Conservation (phyloP, 2,888 invertebrate genomes). For the Miltochrista miniata region DNA sequence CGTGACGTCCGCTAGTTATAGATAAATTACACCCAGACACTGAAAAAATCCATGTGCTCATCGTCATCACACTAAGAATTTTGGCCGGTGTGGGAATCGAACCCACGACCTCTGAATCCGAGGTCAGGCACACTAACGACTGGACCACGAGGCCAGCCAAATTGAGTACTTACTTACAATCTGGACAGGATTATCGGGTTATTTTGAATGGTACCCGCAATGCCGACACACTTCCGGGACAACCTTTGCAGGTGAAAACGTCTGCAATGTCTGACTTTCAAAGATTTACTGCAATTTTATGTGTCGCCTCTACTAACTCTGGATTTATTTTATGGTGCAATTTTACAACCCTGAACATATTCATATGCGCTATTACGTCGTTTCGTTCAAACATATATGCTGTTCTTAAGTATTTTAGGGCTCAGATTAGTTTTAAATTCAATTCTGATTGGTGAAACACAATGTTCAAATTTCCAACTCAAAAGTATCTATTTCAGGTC, state of each 20-base stretch:
- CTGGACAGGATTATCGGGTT: slow-evolving; percentile 64
- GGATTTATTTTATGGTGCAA: slow-evolving; percentile 77
- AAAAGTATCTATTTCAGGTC: no score
- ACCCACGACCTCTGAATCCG: no score
- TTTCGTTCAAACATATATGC: slow-evolving; percentile 48
- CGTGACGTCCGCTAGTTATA: no score
- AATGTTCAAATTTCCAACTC: no score
- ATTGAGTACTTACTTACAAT: slow-evolving; percentile 48
- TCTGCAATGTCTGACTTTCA: slow-evolving; percentile 78
- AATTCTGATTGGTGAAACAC: no score
- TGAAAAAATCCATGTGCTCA: no score
- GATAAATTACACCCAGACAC: no score
- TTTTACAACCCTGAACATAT: slow-evolving; percentile 75
- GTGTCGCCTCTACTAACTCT: slow-evolving; percentile 73
- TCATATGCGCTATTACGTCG: slow-evolving; percentile 59
- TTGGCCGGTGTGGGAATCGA: no score
- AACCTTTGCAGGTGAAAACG: slow-evolving; percentile 77
- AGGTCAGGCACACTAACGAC: no score
- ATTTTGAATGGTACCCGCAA: slow-evolving; percentile 63
- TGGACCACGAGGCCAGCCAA: slow-evolving; percentile 15
- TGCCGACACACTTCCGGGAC: slow-evolving; percentile 62
- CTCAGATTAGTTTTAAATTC: no score
- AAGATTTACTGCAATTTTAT: slow-evolving; percentile 83
- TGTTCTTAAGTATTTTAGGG: slow-evolving; percentile 25
- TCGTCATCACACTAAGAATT: no score